Evolutionary conservation across 2,888 invertebrate genomes (phyloP).

Genomic region (Agonopterix alstromeriana): DNA sequence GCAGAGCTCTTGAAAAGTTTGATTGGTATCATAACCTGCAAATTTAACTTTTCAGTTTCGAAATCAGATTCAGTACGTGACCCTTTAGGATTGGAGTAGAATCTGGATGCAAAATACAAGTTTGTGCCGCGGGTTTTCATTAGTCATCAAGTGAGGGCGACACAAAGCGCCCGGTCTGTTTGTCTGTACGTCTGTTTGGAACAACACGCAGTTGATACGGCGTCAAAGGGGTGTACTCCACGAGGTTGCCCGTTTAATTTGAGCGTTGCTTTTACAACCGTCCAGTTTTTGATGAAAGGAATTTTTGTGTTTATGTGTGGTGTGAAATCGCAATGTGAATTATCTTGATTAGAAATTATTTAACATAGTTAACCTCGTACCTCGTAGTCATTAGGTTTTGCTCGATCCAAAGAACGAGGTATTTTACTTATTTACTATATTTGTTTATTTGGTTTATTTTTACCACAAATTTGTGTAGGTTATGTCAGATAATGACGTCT

Average conservation of each 20-base stretch:
- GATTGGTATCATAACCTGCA: constrained; percentile 18
- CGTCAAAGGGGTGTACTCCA: constrained; percentile 35
- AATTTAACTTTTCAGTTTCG: constrained; percentile 5
- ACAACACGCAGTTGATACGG: constrained; percentile 60
- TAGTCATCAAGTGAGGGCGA: constrained; percentile 50
- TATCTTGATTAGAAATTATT: too few relatives aligned
- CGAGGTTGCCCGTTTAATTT: constrained; percentile 20
- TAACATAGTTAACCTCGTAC: too few relatives aligned
- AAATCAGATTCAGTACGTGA: constrained; percentile 1
- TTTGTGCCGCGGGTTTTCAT: constrained; percentile 38
- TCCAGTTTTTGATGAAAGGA: background rate
- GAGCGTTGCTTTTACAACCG: constrained; percentile 20
- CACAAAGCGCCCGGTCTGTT: constrained; percentile 54
- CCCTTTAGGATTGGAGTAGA: background rate
- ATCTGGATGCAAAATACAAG: constrained; percentile 1
- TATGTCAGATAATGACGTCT: too few relatives aligned
- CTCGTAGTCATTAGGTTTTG: too few relatives aligned
- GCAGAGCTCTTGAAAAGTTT: constrained; percentile 38
- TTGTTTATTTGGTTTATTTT: too few relatives aligned
- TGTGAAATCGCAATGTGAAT: too few relatives aligned
- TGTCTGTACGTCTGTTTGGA: constrained; percentile 56
- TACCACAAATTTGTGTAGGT: too few relatives aligned
- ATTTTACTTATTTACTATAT: too few relatives aligned
- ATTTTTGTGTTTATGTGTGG: too few relatives aligned
- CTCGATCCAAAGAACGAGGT: too few relatives aligned